These are phyloP conservation scores for Poeciliopsis prolifica DNA, from an alignment of 2,113 vertebrate species.

Conservation along the genomic window DNA sequence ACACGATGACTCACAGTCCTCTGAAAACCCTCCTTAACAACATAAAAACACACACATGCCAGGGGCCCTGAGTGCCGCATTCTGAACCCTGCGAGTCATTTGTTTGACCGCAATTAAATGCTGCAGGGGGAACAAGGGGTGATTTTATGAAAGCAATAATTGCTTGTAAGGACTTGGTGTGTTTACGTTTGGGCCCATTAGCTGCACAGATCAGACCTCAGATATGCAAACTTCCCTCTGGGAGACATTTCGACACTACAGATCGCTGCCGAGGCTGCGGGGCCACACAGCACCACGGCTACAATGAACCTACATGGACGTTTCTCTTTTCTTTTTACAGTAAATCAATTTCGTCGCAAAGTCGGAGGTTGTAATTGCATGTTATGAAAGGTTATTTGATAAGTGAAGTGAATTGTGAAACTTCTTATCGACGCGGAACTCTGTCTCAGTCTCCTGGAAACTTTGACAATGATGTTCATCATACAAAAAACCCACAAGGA, in stretches of 20 bases:
- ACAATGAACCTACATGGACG: slow-evolving; percentile 42
- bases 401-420: background rate
- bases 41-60: slow-evolving; percentile 54
- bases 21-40: slow-evolving; percentile 56
- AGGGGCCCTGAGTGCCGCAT: slow-evolving; percentile 56
- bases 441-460: background rate
- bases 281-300: slow-evolving; percentile 60
- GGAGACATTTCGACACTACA: slow-evolving; percentile 76
- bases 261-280: slow-evolving; percentile 47
- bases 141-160: slow-evolving; percentile 82
- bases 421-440: too few relatives aligned
- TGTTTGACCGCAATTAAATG: slow-evolving; percentile 80
- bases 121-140: slow-evolving; percentile 72
- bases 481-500: background rate
- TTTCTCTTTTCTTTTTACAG: slow-evolving; percentile 20
- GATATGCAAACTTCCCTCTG: slow-evolving; percentile 80
- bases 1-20: slow-evolving; percentile 39
- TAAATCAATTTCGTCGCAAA: slow-evolving; percentile 10
- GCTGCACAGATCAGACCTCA: slow-evolving; percentile 79
- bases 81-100: slow-evolving; percentile 77
- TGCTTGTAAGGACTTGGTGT: slow-evolving; percentile 80
- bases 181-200: slow-evolving; percentile 82
- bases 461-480: background rate
- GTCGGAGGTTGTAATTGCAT: slow-evolving; percentile 29
- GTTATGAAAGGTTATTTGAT: background rate